Conservation (phyloP, 2,113 vertebrate genomes). For the Cyphomyrus discorhynchus region DNA sequence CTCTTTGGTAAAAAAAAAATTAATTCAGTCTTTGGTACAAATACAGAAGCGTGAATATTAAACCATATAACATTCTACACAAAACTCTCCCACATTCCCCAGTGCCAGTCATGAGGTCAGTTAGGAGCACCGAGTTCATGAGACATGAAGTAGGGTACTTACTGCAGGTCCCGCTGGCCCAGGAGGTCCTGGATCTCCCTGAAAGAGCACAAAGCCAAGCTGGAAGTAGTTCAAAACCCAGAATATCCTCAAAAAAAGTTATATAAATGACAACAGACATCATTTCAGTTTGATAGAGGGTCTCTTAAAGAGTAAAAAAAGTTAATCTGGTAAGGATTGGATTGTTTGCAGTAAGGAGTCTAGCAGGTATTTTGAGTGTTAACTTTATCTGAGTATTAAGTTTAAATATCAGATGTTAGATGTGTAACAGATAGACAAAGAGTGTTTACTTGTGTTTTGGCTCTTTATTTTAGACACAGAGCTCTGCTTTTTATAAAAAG, state of each 20-base stretch:
- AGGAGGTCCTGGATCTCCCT: slow-evolving; percentile 80
- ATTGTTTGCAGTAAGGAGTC: background rate
- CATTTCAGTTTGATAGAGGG: background rate
- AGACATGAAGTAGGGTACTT: slow-evolving; percentile 51
- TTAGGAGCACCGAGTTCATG: background rate
- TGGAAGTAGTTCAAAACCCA: background rate
- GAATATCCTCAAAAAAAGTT: background rate
- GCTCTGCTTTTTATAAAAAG: background rate
- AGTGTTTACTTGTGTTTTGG: background rate
- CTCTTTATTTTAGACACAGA: background rate
- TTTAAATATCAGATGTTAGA: background rate
- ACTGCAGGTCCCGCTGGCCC: slow-evolving; percentile 83
- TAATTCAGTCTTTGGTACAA: background rate
- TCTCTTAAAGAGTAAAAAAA: background rate
- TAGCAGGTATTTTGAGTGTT: background rate
- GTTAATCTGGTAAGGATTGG: background rate
- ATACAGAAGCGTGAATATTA: background rate
- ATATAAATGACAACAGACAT: background rate
- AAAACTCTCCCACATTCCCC: background rate
- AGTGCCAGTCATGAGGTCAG: background rate
- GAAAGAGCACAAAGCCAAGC: slow-evolving; percentile 26
- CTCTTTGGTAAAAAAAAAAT: background rate
- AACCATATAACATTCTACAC: background rate
- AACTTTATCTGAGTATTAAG: background rate
- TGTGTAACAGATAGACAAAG: background rate